A percentile compares a stretch with the other conserved stretches of the same genome.
phyloP scores from a whole-genome alignment of 2,113 vertebrate species.

The Prolemur simus region DNA sequence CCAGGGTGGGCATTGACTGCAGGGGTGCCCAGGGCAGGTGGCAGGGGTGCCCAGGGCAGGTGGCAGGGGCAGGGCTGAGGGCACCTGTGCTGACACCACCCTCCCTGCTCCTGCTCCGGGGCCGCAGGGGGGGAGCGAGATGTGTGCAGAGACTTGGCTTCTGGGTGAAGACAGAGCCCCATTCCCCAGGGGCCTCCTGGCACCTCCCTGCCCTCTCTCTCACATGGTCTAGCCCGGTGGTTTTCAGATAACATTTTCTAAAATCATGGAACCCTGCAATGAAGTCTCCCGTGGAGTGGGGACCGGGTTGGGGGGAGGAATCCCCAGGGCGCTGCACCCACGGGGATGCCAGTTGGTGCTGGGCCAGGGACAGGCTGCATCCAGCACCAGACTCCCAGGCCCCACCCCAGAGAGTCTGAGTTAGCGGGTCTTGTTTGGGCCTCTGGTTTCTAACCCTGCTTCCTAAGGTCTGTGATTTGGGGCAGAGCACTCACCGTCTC shows the following conservation, averaged over 20 bases:
- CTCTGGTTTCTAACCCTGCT: background rate
- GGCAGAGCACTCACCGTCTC: background rate
- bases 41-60: background rate
- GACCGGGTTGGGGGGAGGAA: too few relatives aligned
- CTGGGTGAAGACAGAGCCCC: background rate
- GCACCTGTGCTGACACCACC: background rate
- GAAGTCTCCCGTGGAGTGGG: background rate
- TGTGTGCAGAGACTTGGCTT: background rate
- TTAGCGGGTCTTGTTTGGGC: background rate
- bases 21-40: background rate
- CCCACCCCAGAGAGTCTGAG: background rate
- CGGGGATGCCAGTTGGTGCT: accelerated
- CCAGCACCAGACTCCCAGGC: background rate
- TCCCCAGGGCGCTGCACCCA: background rate
- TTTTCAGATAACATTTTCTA: background rate
- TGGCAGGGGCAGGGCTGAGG: background rate
- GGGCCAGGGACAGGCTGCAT: background rate
- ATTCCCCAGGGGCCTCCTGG: too few relatives aligned
- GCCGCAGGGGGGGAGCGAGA: background rate
- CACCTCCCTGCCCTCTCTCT: background rate
- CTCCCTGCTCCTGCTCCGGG: background rate
- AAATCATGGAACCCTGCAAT: background rate
- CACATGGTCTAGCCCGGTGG: background rate
- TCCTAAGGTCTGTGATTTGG: background rate
- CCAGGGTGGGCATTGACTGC: background rate